Evolutionary conservation across 1,140 invertebrate species (phyloP), one percentile per base, ranked within the genome.

Genomic region (Penaeus japonicus): DNA sequence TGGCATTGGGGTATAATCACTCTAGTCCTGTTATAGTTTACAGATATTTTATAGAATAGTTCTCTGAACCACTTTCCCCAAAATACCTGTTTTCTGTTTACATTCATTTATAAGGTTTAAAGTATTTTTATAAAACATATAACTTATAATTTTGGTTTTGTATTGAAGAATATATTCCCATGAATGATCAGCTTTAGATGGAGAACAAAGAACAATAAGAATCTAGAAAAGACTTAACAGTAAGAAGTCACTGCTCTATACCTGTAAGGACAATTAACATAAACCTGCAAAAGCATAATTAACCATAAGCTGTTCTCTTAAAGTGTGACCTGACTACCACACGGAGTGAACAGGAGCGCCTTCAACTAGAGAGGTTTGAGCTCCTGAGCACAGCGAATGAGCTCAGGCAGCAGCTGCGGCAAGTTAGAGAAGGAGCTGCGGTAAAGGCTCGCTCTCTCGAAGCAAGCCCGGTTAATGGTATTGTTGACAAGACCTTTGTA

Each of bases 311-410:
- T 79, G 5, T 79, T 22, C 30, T 18, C 30, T 47, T 80, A 17
- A 84, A 90, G 89, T 90, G 89, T 73, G 89, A 90, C 57, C 39
- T 90, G 32, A 83, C 87, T 30, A 89, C 89, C 54, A 82, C 35
- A 39, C 86, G 89, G 2, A 70, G 87, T 75, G 89, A 90, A 17
- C 89, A 89, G 53, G 89, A 90, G 54, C 87, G 89, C 15, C 47
- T 89, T 10, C 85, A 90, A 70, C 55, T 90, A 20, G 89, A 90
- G 75, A 88, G 89, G 22, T 90, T 89, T 75, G 87, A 90, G 55
- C 84, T 90, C 32, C 62, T 89, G 27, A 89, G 84, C 30, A 82
- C 84, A 54, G 87, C 84, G 12, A 89, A 82, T 59, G 87, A 90
- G 22, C 85, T 90, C 27, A 78, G 87, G 30, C 81, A 85, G n/a